Conservation (phyloP, 1,140 invertebrate species). For the Parapsyche elsis region DNA sequence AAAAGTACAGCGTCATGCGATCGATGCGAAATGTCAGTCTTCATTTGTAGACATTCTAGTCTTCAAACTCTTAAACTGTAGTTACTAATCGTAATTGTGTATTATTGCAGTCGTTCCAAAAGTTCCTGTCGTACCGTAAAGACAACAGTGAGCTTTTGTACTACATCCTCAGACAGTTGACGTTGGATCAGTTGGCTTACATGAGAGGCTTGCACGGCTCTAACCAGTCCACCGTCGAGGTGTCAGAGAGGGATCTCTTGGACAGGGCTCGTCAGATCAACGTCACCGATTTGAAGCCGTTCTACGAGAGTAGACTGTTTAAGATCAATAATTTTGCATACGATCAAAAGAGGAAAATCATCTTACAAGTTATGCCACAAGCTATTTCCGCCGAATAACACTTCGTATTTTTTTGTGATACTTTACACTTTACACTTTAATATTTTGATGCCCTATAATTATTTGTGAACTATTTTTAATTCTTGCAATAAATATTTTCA, state of each 20-base stretch:
- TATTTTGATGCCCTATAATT: too few species aligned
- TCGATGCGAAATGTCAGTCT: constrained; percentile 87
- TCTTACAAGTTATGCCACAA: constrained; percentile 84
- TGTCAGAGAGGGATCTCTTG: constrained; percentile 90
- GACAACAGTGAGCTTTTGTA: constrained; percentile 97
- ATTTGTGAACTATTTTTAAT: too few species aligned
- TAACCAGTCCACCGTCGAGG: constrained; percentile 82
- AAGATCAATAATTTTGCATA: constrained; percentile 90
- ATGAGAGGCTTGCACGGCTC: constrained; percentile 83
- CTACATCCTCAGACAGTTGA: constrained; percentile 93
- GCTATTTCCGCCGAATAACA: constrained; percentile 49
- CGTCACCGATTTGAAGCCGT: constrained; percentile 88
- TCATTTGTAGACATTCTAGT: not conserved
- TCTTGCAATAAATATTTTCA: too few species aligned
- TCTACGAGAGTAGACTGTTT: constrained; percentile 94
- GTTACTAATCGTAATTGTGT: not conserved
- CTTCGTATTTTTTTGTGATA: not conserved
- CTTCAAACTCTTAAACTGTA: not conserved
- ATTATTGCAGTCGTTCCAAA: constrained; percentile 85
- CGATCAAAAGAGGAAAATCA: constrained; percentile 84
- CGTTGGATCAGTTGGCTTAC: constrained; percentile 90
- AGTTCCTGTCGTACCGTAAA: constrained; percentile 93
- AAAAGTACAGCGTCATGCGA: constrained; percentile 98
- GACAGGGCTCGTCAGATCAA: constrained; percentile 94
- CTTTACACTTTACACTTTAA: too few species aligned